Conservation (phyloP, 1,140 invertebrate genomes). For the Eueides isabella region DNA sequence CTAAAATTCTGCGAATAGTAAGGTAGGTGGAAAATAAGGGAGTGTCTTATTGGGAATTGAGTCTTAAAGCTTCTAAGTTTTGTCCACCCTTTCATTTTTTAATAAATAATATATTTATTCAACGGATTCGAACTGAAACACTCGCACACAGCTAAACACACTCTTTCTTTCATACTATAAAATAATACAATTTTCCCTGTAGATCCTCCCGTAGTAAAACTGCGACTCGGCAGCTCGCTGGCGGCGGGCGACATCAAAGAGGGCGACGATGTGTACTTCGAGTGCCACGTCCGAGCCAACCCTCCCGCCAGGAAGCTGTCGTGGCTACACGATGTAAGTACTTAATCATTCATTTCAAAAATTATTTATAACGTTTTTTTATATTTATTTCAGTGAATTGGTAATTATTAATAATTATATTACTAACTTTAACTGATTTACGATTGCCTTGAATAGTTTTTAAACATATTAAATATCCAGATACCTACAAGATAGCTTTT, state of each 20-base stretch:
- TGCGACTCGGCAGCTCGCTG: slow-evolving; percentile 92
- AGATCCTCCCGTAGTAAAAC: slow-evolving; percentile 93
- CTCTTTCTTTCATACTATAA: neutral
- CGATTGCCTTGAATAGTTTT: too few relatives aligned
- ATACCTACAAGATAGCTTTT: too few relatives aligned
- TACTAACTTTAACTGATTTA: too few relatives aligned
- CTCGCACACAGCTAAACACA: neutral
- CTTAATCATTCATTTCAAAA: neutral
- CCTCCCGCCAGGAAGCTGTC: slow-evolving; percentile 92
- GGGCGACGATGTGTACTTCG: slow-evolving; percentile 96
- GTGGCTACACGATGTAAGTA: slow-evolving; percentile 93
- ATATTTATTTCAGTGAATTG: neutral
- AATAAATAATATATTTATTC: too few relatives aligned
- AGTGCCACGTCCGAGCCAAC: slow-evolving; percentile 95
- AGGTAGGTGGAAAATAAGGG: too few relatives aligned
- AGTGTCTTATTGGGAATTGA: too few relatives aligned
- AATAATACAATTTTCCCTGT: slow-evolving; percentile 28
- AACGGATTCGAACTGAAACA: too few relatives aligned
- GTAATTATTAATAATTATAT: too few relatives aligned
- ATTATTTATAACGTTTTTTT: neutral
- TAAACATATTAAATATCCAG: too few relatives aligned
- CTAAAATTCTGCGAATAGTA: too few relatives aligned
- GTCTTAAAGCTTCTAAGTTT: too few relatives aligned
- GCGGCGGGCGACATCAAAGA: slow-evolving; percentile 94
- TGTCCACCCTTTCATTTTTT: too few relatives aligned